These are phyloP conservation scores for Phyllopteryx taeniolatus DNA, from an alignment of 2,113 vertebrate species.

Conservation along the genomic window DNA sequence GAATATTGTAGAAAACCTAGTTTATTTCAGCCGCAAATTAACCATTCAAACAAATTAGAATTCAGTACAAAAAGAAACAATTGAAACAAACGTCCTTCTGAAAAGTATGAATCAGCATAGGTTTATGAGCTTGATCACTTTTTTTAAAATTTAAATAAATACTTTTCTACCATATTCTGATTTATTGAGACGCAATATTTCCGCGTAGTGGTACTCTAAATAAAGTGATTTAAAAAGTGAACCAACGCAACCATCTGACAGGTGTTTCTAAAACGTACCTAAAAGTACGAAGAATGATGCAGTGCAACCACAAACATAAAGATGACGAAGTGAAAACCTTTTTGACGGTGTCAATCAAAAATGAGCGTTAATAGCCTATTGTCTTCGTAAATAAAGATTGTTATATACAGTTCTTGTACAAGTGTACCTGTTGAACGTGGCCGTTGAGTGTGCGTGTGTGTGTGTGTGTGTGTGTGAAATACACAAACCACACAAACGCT, in stretches of 20 bases:
- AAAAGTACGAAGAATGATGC: not conserved
- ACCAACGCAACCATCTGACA: not conserved
- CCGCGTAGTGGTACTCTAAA: not conserved
- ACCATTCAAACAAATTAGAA: too few species aligned
- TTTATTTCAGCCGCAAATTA: too few species aligned
- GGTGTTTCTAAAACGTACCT: not conserved
- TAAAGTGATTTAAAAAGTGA: not conserved
- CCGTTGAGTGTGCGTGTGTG: not conserved
- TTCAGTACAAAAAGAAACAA: too few species aligned
- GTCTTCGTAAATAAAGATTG: not conserved
- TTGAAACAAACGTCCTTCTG: too few species aligned
- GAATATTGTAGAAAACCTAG: too few species aligned
- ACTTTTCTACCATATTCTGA: too few species aligned
- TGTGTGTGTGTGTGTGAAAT: not conserved
- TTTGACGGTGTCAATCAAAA: not conserved
- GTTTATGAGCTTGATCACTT: too few species aligned
- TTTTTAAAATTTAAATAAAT: too few species aligned
- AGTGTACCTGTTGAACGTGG: not conserved
- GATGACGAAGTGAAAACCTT: not conserved
- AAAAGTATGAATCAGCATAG: too few species aligned
- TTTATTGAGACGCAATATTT: not conserved
- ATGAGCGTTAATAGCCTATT: not conserved
- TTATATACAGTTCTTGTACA: not conserved
- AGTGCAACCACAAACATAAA: not conserved
- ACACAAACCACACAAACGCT: not conserved